Conservation (phyloP, 2,888 invertebrate genomes). For the Drosophila ustulata region DNA sequence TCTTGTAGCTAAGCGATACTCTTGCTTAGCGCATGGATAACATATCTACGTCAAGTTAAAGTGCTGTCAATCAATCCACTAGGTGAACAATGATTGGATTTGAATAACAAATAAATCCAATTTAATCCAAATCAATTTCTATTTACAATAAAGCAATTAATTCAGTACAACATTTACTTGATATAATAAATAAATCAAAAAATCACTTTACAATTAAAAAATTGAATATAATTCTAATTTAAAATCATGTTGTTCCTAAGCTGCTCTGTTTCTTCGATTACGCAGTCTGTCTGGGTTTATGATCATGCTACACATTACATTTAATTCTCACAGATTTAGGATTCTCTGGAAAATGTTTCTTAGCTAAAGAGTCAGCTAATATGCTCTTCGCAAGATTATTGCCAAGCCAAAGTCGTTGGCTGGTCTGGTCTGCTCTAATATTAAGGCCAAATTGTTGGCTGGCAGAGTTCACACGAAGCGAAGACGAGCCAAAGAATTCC, state of each 20-base stretch:
- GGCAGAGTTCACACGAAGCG: slow-evolving; percentile 72
- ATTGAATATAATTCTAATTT: too few relatives aligned
- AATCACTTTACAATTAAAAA: too few relatives aligned
- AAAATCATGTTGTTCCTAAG: too few relatives aligned
- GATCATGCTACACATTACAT: too few relatives aligned
- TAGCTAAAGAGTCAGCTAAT: slow-evolving; percentile 3
- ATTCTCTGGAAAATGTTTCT: not conserved
- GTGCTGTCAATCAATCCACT: not conserved
- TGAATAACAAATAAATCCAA: not conserved
- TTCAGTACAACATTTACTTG: too few relatives aligned
- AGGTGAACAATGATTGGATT: not conserved
- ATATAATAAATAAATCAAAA: too few relatives aligned
- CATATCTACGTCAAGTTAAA: not conserved
- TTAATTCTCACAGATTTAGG: not conserved
- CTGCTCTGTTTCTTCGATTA: too few relatives aligned
- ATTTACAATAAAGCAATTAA: too few relatives aligned
- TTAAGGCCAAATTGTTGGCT: slow-evolving; percentile 74
- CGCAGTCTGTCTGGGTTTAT: too few relatives aligned
- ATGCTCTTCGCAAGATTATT: slow-evolving; percentile 11
- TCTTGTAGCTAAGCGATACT: slow-evolving; percentile 19
- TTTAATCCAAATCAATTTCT: too few relatives aligned
- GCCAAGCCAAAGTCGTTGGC: slow-evolving; percentile 37
- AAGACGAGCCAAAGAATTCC: slow-evolving; percentile 59
- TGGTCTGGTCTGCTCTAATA: slow-evolving; percentile 69
- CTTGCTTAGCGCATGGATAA: slow-evolving; percentile 2